phyloP scores from a whole-genome alignment of 2,888 invertebrate genomes.

The Pristionchus mayeri region DNA sequence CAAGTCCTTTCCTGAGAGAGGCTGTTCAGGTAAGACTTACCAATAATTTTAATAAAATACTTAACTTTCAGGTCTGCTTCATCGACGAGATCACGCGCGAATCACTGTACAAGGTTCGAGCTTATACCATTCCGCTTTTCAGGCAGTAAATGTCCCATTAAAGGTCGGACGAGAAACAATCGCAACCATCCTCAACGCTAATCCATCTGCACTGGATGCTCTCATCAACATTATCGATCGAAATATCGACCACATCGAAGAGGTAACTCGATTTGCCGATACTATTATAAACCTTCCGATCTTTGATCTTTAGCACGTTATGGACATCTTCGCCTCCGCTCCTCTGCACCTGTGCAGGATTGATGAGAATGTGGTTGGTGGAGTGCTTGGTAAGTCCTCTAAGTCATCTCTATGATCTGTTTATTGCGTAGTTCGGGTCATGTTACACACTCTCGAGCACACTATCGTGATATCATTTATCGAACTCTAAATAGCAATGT shows the following conservation, averaged over 20 bases:
- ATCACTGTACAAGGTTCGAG: slow-evolving; percentile 69
- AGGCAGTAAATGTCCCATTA: too few species aligned
- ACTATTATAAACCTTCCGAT: not conserved
- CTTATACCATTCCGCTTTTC: too few species aligned
- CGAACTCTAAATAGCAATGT: too few species aligned
- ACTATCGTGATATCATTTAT: too few species aligned
- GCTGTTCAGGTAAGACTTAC: slow-evolving; percentile 56
- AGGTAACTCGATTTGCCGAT: slow-evolving; percentile 39
- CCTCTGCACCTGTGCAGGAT: slow-evolving; percentile 66
- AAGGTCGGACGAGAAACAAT: slow-evolving; percentile 73
- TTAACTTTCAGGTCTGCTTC: slow-evolving; percentile 70
- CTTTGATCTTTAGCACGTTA: slow-evolving; percentile 62
- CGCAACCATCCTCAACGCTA: slow-evolving; percentile 61
- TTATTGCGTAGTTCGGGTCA: too few species aligned
- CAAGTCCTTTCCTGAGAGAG: slow-evolving; percentile 57
- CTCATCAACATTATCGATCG: slow-evolving; percentile 68
- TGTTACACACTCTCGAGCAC: too few species aligned
- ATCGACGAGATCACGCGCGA: slow-evolving; percentile 67
- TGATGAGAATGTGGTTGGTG: slow-evolving; percentile 1
- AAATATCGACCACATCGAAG: slow-evolving; percentile 69
- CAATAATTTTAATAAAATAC: too few species aligned
- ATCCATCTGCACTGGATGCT: slow-evolving; percentile 63
- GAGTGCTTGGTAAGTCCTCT: slow-evolving; percentile 27
- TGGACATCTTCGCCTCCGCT: slow-evolving; percentile 68
- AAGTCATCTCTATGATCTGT: not conserved